Percentiles rank a stretch among this genome's conserved stretches.
Evolutionary conservation across 2,797 vertebrate genomes (phyloP).

Genomic region (Karalla daura): DNA sequence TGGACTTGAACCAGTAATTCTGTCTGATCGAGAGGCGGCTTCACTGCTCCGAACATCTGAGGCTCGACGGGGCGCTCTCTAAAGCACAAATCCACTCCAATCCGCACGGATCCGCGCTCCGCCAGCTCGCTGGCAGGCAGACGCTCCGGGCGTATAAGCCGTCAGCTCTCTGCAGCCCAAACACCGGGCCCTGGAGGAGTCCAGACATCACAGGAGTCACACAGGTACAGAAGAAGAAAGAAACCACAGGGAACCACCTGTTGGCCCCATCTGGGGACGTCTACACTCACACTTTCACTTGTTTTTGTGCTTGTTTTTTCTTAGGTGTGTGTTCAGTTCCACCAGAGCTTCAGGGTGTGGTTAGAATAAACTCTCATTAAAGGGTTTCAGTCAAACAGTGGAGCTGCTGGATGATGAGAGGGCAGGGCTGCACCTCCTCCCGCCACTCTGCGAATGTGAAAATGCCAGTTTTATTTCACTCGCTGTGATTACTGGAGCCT

Average conservation of each 20-base stretch:
- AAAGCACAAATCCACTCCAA: neutral
- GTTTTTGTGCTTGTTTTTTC: neutral
- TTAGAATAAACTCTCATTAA: constrained; percentile 25
- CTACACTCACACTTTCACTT: neutral
- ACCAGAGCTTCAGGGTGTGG: neutral
- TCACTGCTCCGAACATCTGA: no score
- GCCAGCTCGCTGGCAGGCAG: no score
- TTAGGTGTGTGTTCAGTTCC: neutral
- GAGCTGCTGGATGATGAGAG: neutral
- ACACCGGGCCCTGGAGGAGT: constrained; percentile 2
- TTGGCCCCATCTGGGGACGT: neutral
- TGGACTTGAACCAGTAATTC: no score
- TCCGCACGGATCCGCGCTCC: constrained; percentile 12
- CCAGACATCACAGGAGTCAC: neutral
- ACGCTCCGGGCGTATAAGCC: neutral
- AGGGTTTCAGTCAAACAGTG: constrained; percentile 16
- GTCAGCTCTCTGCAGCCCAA: constrained; percentile 6
- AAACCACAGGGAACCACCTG: neutral
- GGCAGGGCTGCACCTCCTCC: neutral
- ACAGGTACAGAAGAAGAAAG: neutral
- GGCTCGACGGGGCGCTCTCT: no score
- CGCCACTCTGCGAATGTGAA: constrained; percentile 18
- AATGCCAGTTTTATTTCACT: constrained; percentile 13
- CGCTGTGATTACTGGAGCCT: constrained; percentile 23
- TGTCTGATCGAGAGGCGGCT: no score